These are phyloP conservation scores for Micromussa lordhowensis DNA, from an alignment of 92 coral and sea anemone species.

Conservation along the genomic window DNA sequence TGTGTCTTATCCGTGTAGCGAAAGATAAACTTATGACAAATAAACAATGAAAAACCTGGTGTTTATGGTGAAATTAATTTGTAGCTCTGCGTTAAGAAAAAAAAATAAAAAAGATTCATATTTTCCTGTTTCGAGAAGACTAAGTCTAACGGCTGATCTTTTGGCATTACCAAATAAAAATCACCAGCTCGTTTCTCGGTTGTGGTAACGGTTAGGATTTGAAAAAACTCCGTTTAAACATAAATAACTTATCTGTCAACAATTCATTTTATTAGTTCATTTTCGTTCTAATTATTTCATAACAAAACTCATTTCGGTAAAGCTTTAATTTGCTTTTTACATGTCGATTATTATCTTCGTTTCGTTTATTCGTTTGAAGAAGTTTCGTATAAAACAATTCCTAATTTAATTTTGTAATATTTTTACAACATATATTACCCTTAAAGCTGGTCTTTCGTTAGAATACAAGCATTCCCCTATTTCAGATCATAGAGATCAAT, in stretches of 20 bases:
- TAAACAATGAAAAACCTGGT: constrained; percentile 32
- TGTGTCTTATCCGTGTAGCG: constrained; percentile 4
- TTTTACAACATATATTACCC: not conserved
- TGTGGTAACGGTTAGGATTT: too few species aligned
- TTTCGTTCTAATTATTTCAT: constrained; percentile 1
- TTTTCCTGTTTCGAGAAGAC: not conserved
- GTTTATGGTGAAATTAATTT: constrained; percentile 9
- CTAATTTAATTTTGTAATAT: not conserved
- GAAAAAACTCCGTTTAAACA: too few species aligned
- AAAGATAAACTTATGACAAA: not conserved
- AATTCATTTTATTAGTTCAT: constrained; percentile 18
- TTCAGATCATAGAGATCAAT: not conserved
- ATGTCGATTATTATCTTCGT: not conserved
- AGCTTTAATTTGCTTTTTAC: not conserved
- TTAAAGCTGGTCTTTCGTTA: not conserved
- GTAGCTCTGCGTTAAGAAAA: not conserved
- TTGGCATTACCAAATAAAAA: not conserved
- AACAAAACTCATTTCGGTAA: constrained; percentile 7
- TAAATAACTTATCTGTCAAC: not conserved
- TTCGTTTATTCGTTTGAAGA: too few species aligned
- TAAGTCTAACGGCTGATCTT: not conserved
- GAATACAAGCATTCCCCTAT: not conserved
- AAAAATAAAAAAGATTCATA: not conserved
- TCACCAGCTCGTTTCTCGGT: not conserved
- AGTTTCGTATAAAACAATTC: constrained; percentile 9